Percentiles rank a stretch among this genome's conserved stretches.
Evolutionary conservation across 2,113 vertebrate species (phyloP).

Genomic region (Uria lomvia): DNA sequence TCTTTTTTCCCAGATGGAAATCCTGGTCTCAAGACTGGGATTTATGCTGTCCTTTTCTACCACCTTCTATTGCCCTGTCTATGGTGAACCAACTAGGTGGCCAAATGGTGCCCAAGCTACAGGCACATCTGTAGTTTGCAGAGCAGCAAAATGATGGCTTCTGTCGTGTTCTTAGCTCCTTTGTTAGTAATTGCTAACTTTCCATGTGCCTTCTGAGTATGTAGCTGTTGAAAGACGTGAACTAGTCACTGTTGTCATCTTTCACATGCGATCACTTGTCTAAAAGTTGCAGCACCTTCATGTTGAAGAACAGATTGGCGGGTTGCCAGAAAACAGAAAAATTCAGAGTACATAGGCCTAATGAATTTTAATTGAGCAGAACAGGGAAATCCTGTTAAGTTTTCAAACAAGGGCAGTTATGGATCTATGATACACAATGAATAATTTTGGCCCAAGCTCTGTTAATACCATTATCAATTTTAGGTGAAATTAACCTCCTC

Average conservation of each 20-base stretch:
- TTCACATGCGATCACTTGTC: background rate
- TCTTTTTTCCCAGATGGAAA: background rate
- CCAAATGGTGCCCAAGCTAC: background rate
- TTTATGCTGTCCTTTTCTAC: background rate
- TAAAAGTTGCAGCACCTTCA: background rate
- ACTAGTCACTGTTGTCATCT: background rate
- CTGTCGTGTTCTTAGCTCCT: background rate
- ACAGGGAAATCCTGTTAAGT: background rate
- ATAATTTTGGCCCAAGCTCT: background rate
- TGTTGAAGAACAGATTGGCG: background rate
- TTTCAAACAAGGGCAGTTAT: background rate
- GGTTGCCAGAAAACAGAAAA: background rate
- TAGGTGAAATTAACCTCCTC: conserved; percentile 16
- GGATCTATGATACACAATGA: background rate
- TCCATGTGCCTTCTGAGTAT: background rate
- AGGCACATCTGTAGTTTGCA: background rate
- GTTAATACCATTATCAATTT: background rate
- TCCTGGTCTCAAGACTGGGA: background rate
- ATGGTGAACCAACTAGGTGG: background rate
- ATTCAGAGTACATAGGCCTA: background rate
- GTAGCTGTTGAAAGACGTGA: background rate
- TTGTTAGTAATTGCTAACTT: background rate
- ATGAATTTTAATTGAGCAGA: background rate
- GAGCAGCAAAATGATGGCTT: background rate
- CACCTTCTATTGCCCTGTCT: background rate